A percentile compares a stretch with the other conserved stretches of the same genome.
Evolutionary conservation across 2,888 invertebrate genomes (phyloP).

Genomic region (Hydroisotoma schaefferi): DNA sequence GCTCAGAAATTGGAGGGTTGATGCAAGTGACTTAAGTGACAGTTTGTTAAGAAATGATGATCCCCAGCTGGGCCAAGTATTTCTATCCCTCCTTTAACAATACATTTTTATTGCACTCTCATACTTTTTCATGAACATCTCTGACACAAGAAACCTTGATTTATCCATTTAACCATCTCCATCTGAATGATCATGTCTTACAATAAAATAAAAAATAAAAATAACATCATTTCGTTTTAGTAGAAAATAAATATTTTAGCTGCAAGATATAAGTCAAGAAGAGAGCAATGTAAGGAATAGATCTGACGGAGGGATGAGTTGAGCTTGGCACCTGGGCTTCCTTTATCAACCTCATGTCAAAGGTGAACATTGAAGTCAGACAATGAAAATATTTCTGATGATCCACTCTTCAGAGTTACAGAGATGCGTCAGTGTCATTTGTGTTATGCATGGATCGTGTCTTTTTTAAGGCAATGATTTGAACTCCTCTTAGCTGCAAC

Average conservation of each 20-base stretch:
- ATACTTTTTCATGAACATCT: constrained; percentile 9
- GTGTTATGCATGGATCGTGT: neutral
- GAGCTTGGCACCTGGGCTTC: no score
- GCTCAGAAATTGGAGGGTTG: constrained; percentile 7
- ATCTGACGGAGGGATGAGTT: no score
- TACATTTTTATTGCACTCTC: constrained; percentile 12
- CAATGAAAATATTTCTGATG: constrained; percentile 1
- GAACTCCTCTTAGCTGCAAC: no score
- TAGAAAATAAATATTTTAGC: no score
- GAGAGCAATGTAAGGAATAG: no score
- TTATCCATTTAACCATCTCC: constrained; percentile 7
- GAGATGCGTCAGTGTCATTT: neutral
- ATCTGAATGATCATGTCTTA: no score
- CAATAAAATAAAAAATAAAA: no score
- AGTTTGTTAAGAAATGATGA: constrained; percentile 41
- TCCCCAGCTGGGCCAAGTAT: constrained; percentile 36
- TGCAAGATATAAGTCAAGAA: no score
- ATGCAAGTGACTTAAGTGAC: constrained; percentile 36
- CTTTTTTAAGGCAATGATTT: no score
- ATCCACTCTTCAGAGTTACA: neutral
- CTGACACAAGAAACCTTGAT: constrained; percentile 3
- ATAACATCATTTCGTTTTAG: no score
- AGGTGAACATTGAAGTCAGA: constrained; percentile 3
- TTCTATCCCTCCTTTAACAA: constrained; percentile 9
- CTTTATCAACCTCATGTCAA: constrained; percentile 1